Evolutionary conservation across 1,140 invertebrate species (phyloP).

Genomic region (Neodiprion pinetum): DNA sequence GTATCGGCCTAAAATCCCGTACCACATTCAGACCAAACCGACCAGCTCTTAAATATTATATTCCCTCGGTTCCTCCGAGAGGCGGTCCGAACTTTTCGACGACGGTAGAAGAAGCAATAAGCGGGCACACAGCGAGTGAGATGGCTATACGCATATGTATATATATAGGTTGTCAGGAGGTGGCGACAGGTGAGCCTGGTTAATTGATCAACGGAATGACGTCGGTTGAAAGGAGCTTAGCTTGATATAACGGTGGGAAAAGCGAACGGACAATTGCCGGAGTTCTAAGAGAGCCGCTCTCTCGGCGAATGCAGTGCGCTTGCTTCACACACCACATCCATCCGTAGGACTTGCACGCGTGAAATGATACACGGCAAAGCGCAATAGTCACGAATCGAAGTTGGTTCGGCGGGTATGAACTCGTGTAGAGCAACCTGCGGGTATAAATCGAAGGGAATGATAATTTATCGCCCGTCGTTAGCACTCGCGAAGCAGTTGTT

Average conservation of each 20-base stretch:
- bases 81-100: no score
- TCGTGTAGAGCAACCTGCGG: background rate
- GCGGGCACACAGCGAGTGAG: background rate
- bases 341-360: no score
- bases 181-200: background rate
- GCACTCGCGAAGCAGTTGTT: background rate
- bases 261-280: background rate
- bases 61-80: no score
- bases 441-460: conserved; percentile 7
- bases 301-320: background rate
- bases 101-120: no score
- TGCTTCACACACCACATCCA: no score
- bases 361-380: no score
- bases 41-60: no score
- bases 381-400: background rate
- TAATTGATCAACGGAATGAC: conserved; percentile 2
- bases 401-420: background rate
- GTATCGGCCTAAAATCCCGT: no score
- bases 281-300: background rate
- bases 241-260: background rate
- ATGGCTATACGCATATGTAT: background rate
- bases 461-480: conserved; percentile 5
- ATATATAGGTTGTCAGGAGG: background rate
- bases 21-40: no score
- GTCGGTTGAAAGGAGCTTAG: background rate